Evolutionary conservation across 1,140 invertebrate genomes (phyloP).

Genomic region (Pentalonia nigronervosa): DNA sequence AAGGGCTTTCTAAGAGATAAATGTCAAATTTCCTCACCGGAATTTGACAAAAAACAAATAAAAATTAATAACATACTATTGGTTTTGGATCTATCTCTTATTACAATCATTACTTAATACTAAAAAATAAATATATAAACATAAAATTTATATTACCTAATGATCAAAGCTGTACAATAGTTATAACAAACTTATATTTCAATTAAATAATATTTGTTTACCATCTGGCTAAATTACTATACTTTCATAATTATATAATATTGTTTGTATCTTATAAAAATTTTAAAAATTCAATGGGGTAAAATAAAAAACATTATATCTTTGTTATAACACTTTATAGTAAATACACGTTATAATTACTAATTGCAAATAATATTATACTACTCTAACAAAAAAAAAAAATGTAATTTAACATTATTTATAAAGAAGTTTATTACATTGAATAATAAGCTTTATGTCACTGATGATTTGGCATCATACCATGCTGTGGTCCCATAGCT

Average conservation of each 20-base stretch:
- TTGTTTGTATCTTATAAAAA: neutral
- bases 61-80: neutral
- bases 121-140: neutral
- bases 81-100: neutral
- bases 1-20: neutral
- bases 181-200: neutral
- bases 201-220: neutral
- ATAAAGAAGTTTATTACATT: neutral
- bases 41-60: neutral
- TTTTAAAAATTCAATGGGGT: neutral
- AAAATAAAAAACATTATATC: neutral
- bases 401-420: neutral
- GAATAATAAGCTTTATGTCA: constrained; percentile 51
- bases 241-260: neutral
- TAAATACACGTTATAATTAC: neutral
- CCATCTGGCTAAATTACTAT: neutral
- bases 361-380: neutral
- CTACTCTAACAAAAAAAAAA: neutral
- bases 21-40: neutral
- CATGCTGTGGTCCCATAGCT: constrained; percentile 52
- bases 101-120: neutral
- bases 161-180: constrained; percentile 4
- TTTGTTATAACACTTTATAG: neutral
- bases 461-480: constrained; percentile 51
- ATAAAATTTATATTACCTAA: neutral